These are phyloP conservation scores for Arothron firmamentum DNA, from an alignment of 2,113 vertebrate genomes.

Conservation along the genomic window DNA sequence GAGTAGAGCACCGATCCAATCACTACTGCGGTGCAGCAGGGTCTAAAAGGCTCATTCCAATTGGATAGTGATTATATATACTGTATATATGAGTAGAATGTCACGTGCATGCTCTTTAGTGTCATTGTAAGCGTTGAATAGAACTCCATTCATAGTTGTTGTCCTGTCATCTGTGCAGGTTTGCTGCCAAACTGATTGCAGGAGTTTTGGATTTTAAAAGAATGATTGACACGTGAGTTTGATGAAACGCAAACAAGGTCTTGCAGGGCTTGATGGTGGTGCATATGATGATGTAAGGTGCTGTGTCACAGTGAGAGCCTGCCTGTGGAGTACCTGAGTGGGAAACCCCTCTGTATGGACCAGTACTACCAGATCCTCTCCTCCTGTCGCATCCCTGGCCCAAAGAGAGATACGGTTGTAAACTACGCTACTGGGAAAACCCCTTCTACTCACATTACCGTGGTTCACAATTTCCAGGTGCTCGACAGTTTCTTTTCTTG, in stretches of 20 bases:
- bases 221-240: conserved; percentile 93
- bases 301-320: conserved; percentile 80
- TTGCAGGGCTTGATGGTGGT: not conserved
- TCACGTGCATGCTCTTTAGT: too few relatives aligned
- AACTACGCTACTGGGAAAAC: conserved; percentile 79
- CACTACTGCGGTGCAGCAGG: not conserved
- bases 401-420: conserved; percentile 85
- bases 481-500: not conserved
- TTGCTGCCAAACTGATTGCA: conserved; percentile 92
- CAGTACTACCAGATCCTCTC: conserved; percentile 97
- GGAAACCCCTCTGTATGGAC: conserved; percentile 93
- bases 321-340: conserved; percentile 85
- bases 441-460: conserved; percentile 84
- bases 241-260: not conserved
- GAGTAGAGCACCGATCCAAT: conserved; percentile 2
- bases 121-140: too few relatives aligned
- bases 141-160: not conserved
- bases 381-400: conserved; percentile 90
- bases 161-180: conserved; percentile 69
- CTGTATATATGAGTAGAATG: too few relatives aligned
- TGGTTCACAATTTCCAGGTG: conserved; percentile 99
- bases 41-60: not conserved
- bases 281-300: not conserved
- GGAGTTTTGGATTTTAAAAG: conserved; percentile 93
- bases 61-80: too few relatives aligned